Evolutionary conservation across 2,888 invertebrate genomes (phyloP).

Genomic region (Melanchra persicariae): DNA sequence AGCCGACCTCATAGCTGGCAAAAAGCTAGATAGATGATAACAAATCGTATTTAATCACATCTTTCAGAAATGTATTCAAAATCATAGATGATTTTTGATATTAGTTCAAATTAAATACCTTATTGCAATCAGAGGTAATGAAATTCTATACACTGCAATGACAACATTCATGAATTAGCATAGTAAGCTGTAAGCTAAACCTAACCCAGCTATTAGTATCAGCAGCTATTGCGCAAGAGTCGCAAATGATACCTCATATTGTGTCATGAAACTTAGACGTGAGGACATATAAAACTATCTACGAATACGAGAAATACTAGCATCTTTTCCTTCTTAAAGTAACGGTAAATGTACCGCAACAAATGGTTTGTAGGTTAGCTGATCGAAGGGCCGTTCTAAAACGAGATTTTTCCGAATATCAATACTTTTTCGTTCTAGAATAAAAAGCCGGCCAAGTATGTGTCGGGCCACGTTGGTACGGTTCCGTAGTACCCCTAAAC

Average conservation of each 20-base stretch:
- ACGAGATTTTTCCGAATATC: neutral
- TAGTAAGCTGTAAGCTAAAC: slow-evolving; percentile 23
- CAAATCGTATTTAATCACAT: too few species aligned
- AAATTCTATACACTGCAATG: neutral
- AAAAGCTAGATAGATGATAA: too few species aligned
- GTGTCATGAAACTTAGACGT: slow-evolving; percentile 7
- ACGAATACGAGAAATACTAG: neutral
- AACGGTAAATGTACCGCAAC: slow-evolving; percentile 14
- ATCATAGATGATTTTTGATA: too few species aligned
- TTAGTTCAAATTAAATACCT: neutral
- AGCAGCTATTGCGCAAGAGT: slow-evolving; percentile 11
- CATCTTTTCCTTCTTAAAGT: slow-evolving; percentile 16
- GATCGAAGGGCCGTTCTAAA: neutral
- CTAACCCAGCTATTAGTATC: neutral
- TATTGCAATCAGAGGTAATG: slow-evolving; percentile 2
- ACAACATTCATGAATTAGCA: neutral
- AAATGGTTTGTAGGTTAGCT: neutral
- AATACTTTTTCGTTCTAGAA: too few species aligned
- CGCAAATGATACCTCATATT: slow-evolving; percentile 15
- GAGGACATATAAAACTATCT: neutral
- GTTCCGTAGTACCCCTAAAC: too few species aligned
- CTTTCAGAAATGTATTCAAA: too few species aligned
- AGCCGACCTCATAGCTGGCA: too few species aligned
- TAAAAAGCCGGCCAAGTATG: too few species aligned
- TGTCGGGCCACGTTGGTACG: too few species aligned